Conservation (phyloP, 2,888 invertebrate species). For the Diadegma fenestrale region DNA sequence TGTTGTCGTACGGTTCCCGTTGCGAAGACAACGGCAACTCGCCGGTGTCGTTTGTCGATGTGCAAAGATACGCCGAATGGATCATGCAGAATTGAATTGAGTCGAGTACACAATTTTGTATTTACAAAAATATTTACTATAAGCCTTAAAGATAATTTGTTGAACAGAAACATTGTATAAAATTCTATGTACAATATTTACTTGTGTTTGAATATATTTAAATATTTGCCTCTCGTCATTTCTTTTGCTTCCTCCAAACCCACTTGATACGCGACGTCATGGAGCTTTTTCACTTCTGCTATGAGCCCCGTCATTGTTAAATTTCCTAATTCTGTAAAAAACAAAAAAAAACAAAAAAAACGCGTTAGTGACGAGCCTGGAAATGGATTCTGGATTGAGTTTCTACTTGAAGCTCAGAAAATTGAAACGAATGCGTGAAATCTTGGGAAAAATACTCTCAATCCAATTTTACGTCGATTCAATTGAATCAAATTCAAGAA, state of each 20-base stretch:
- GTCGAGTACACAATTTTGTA: slow-evolving; percentile 22
- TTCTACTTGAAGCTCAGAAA: no score
- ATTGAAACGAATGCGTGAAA: no score
- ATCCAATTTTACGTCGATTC: no score
- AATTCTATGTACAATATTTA: slow-evolving; percentile 56
- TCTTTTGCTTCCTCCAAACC: slow-evolving; percentile 98
- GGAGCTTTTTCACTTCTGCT: slow-evolving; percentile 96
- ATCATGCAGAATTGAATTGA: slow-evolving; percentile 88
- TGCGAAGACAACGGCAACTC: slow-evolving; percentile 91
- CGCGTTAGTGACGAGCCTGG: neutral
- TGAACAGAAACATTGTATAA: slow-evolving; percentile 49
- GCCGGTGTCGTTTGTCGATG: slow-evolving; percentile 92
- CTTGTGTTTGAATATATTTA: slow-evolving; percentile 91
- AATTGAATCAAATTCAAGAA: no score
- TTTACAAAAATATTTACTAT: slow-evolving; percentile 64
- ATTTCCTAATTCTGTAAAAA: slow-evolving; percentile 88
- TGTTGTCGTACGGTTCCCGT: slow-evolving; percentile 92
- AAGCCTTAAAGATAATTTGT: slow-evolving; percentile 46
- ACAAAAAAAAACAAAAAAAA: slow-evolving; percentile 29
- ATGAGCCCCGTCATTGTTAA: slow-evolving; percentile 94
- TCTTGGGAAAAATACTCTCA: no score
- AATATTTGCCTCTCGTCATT: slow-evolving; percentile 97
- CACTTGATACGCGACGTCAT: slow-evolving; percentile 97
- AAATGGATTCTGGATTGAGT: no score
- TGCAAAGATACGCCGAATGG: slow-evolving; percentile 91